Evolutionary conservation across 2,113 vertebrate species (phyloP).

Genomic region (Dolichotis patagonum): DNA sequence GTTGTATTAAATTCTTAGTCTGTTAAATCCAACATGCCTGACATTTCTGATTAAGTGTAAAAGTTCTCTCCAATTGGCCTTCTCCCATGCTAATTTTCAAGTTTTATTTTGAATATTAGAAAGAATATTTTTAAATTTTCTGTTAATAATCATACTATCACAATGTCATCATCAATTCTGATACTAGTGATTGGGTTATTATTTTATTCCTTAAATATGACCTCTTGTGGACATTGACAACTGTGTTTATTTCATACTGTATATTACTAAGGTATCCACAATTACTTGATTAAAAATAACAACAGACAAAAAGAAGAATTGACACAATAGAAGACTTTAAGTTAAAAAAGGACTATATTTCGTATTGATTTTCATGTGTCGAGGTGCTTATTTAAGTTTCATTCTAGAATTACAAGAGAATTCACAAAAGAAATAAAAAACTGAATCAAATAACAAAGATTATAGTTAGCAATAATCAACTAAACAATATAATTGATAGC

Average conservation of each 20-base stretch:
- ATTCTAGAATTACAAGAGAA: neutral
- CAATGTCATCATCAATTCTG: neutral
- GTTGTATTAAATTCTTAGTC: neutral
- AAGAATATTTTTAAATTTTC: neutral
- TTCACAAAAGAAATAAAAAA: neutral
- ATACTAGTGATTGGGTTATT: neutral
- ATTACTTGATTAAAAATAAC: neutral
- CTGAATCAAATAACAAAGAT: neutral
- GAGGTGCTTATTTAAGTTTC: neutral
- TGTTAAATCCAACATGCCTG: neutral
- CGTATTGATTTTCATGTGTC: constrained; percentile 54
- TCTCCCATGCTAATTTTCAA: neutral
- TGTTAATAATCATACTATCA: neutral
- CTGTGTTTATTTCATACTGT: neutral
- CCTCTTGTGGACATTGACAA: neutral
- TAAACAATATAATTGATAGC: neutral
- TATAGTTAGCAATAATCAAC: neutral
- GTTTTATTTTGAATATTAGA: neutral
- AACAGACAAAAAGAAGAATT: neutral
- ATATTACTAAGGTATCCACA: neutral
- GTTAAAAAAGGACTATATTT: constrained; percentile 17
- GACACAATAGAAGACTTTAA: neutral
- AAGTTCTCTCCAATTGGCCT: neutral
- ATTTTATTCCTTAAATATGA: neutral
- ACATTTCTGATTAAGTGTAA: neutral